Conservation (phyloP, 2,888 invertebrate genomes). For the Cosmia pyralina region DNA sequence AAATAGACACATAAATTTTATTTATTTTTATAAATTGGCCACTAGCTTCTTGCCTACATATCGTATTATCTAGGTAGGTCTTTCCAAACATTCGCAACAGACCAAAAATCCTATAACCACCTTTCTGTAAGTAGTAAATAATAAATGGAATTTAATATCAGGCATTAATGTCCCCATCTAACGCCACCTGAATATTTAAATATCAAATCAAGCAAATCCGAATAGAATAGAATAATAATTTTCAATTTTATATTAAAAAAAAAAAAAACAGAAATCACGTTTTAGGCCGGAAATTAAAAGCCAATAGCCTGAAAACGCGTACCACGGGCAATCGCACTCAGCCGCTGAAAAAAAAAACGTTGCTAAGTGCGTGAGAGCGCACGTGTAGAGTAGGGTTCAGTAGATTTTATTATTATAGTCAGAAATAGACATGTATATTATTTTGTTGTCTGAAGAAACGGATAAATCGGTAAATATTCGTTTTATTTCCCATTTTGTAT, state of each 20-base stretch:
- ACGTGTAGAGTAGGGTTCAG: constrained; percentile 18
- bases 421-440: not conserved
- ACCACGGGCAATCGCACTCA: constrained; percentile 56
- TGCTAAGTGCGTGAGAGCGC: not conserved
- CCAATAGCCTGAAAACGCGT: constrained; percentile 63
- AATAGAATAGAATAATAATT: constrained; percentile 49
- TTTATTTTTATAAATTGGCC: no score
- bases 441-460: not conserved
- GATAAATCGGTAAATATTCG: not conserved
- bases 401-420: not conserved
- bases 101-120: not conserved
- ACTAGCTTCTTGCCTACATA: not conserved
- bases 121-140: constrained; percentile 19
- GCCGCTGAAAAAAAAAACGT: constrained; percentile 52
- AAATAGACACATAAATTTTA: no score
- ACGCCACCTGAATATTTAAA: constrained; percentile 54
- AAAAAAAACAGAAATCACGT: constrained; percentile 54
- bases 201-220: constrained; percentile 48
- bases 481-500: not conserved
- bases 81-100: not conserved
- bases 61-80: not conserved
- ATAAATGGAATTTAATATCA: constrained; percentile 32
- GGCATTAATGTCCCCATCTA: constrained; percentile 8
- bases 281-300: constrained; percentile 67
- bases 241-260: constrained; percentile 51